phyloP scores from a whole-genome alignment of 2,797 vertebrate species.

The Syndactyla subalaris region DNA sequence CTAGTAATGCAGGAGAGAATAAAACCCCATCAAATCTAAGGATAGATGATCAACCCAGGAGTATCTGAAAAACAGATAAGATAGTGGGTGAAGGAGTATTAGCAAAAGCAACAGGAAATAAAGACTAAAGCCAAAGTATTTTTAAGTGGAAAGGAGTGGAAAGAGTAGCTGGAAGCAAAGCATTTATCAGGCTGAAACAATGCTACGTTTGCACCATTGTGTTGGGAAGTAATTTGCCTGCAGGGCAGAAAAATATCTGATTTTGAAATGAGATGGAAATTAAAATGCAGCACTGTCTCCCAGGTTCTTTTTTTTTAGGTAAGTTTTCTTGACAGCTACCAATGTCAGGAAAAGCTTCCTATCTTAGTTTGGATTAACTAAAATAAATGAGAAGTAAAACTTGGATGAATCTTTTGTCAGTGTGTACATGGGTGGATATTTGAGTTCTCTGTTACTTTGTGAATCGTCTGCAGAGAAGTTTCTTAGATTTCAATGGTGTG shows the following conservation, averaged over 20 bases:
- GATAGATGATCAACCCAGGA: not conserved
- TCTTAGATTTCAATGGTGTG: not conserved
- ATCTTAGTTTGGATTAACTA: conserved; percentile 60
- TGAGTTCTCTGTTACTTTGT: conserved; percentile 17
- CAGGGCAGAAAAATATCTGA: conserved; percentile 50
- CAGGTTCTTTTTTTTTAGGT: conserved; percentile 58
- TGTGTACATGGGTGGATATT: not conserved
- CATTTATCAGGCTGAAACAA: not conserved
- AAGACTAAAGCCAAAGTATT: not conserved
- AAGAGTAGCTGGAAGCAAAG: not conserved
- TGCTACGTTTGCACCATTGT: conserved; percentile 22
- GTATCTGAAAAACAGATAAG: not conserved
- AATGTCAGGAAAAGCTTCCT: conserved; percentile 57
- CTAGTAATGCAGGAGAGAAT: not conserved
- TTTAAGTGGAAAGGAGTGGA: not conserved
- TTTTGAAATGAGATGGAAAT: conserved; percentile 70
- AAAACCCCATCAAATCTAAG: fast-evolving
- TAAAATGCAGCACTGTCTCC: conserved; percentile 59
- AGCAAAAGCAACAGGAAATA: not conserved
- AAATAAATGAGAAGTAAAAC: conserved; percentile 44
- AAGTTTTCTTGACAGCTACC: conserved; percentile 58
- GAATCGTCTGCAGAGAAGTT: not conserved
- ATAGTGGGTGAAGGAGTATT: not conserved
- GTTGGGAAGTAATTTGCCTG: conserved; percentile 2
- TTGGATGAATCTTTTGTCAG: conserved; percentile 50